These are phyloP conservation scores for Melanotaenia parkinsoni DNA, from an alignment of 2,797 vertebrate species.

Conservation along the genomic window DNA sequence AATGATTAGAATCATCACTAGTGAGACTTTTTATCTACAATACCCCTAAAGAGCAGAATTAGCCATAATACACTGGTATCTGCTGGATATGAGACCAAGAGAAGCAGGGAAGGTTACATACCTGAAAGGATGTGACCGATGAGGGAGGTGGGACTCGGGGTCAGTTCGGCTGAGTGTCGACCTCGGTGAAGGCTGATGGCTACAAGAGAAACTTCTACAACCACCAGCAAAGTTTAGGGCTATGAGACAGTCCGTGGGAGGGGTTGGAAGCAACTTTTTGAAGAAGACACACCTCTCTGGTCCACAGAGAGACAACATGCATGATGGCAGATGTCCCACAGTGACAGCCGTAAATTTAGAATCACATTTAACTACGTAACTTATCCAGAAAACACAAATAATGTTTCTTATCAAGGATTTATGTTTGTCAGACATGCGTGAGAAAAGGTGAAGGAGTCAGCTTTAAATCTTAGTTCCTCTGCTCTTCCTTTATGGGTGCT, in stretches of 20 bases:
- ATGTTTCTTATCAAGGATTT: not conserved
- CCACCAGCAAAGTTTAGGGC: constrained; percentile 72
- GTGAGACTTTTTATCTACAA: not conserved
- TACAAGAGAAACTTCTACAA: constrained; percentile 64
- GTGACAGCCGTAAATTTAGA: constrained; percentile 15
- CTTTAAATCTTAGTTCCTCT: constrained; percentile 46
- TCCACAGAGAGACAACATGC: constrained; percentile 52
- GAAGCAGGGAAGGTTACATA: constrained; percentile 51
- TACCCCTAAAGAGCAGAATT: not conserved
- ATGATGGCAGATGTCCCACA: constrained; percentile 20
- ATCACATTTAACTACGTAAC: not conserved
- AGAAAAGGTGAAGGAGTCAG: constrained; percentile 11
- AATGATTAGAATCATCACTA: not conserved
- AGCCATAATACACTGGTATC: not conserved
- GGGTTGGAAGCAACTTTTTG: constrained; percentile 72
- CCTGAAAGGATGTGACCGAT: constrained; percentile 57
- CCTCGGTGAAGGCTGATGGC: constrained; percentile 40
- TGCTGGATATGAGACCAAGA: not conserved
- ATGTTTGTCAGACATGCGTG: not conserved
- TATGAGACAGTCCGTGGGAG: constrained; percentile 73
- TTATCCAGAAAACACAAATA: constrained; percentile 4
- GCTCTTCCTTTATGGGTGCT: constrained; percentile 43
- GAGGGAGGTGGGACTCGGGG: not conserved
- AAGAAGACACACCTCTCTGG: constrained; percentile 80
- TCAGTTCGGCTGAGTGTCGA: constrained; percentile 15